Base-by-base conservation (phyloP, 2,113 vertebrate genomes). In the Megaceryle torquata region DNA sequence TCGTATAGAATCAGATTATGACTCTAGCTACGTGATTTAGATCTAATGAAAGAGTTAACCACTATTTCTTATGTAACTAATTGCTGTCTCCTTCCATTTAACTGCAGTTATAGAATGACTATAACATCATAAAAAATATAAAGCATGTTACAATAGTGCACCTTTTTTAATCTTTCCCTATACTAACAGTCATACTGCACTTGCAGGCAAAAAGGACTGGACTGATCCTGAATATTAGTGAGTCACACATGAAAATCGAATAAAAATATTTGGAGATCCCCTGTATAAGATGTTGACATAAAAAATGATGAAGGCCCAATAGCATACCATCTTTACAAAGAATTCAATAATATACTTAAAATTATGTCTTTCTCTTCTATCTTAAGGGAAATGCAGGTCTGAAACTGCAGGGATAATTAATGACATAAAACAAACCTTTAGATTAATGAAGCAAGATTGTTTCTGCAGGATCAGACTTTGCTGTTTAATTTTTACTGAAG, bases 401-500 rank as follows among this genome's bases (percentile, higher is more conserved):
- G 65, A 84, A 79, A 76, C 33, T 50, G 18, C 46, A 37, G 50
- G 12, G 63, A 80, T 74, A 75, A 82, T 70, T 68, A 91, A 33
- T 31, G 41, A 82, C 56, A 51, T 33, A 92, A 92, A 91, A 37
- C 44, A 84, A 95, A 41, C 25, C n/a, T 81, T 93, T 46, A 78
- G 39, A 79, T 93, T 94, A 95, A 94, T 68, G 56, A 85, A 86
- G 51, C 14, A 78, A 71, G 65, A 28, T 85, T 3, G 1, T 41
- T 95, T 93, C 50, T 53, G 33, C 44, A 80, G 77, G 46, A 90
- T 68, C 54, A 91, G 48, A 43, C 17, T 78, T 68, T 68, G 41
- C 79, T 91, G 57, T 69, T 93, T 91, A 94, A 79, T 90, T 88
- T 88, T 92, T 60, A 82, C 44, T 59, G 80, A 84, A 91, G 93